Percentiles rank a stretch among this genome's conserved stretches.
Conservation (phyloP, 2,888 invertebrate genomes). For the Cheilosia pagana region DNA sequence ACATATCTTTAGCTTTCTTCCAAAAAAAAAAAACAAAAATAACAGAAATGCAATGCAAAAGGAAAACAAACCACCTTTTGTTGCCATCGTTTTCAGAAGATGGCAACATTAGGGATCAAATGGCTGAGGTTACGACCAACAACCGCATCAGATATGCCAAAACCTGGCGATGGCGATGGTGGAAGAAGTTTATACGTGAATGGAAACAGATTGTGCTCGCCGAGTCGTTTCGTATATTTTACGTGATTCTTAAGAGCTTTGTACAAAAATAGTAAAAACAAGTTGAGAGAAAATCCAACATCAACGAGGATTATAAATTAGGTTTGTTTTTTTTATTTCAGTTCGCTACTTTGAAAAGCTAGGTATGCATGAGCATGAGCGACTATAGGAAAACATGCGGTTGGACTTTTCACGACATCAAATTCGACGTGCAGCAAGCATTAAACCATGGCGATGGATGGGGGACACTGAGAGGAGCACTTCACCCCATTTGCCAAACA, state of each 20-base stretch:
- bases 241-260: slow-evolving; percentile 67
- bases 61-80: slow-evolving; percentile 55
- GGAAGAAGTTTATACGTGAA: slow-evolving; percentile 63
- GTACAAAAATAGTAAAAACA: slow-evolving; percentile 61
- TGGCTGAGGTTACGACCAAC: slow-evolving; percentile 61
- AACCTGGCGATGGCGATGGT: slow-evolving; percentile 50
- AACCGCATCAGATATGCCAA: slow-evolving; percentile 69
- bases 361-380: background rate
- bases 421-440: slow-evolving; percentile 48
- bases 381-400: slow-evolving; percentile 16
- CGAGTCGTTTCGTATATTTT: slow-evolving; percentile 69
- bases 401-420: slow-evolving; percentile 34
- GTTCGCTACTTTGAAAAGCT: slow-evolving; percentile 19
- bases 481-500: slow-evolving; percentile 29
- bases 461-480: slow-evolving; percentile 10
- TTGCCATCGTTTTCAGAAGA: slow-evolving; percentile 53
- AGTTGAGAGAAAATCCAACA: slow-evolving; percentile 36
- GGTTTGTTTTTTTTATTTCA: slow-evolving; percentile 34
- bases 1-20: slow-evolving; percentile 54
- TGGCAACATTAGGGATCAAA: slow-evolving; percentile 65
- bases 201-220: slow-evolving; percentile 71
- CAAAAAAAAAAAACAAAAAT: slow-evolving; percentile 24
- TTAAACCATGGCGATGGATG: slow-evolving; percentile 17
- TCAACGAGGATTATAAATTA: slow-evolving; percentile 47
- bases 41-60: slow-evolving; percentile 49